phyloP scores from a whole-genome alignment of 2,113 vertebrate genomes.

The Plestiodon gilberti region DNA sequence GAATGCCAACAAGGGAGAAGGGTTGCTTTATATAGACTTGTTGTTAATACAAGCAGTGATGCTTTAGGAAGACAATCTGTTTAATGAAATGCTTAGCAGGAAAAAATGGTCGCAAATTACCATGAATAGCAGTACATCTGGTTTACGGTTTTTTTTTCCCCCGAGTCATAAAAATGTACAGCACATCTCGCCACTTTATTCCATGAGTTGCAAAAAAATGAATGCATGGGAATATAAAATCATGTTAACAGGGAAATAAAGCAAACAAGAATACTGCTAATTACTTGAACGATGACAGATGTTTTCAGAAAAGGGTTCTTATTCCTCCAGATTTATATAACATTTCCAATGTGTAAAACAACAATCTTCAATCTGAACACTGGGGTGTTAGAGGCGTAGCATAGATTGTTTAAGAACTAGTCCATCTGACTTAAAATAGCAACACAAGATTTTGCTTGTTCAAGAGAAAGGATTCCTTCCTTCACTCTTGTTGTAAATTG shows the following conservation, averaged over 20 bases:
- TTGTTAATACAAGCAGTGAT: not conserved
- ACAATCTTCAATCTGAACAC: not conserved
- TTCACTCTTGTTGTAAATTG: not conserved
- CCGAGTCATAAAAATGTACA: not conserved
- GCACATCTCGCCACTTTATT: not conserved
- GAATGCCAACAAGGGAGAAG: not conserved
- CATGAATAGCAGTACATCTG: not conserved
- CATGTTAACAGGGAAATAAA: constrained; percentile 18
- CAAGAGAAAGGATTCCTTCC: constrained; percentile 16
- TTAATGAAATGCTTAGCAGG: constrained; percentile 18
- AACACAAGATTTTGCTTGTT: not conserved
- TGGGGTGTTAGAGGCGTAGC: not conserved
- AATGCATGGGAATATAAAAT: constrained; percentile 2
- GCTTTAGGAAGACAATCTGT: constrained; percentile 11
- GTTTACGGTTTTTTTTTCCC: not conserved
- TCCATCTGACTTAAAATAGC: constrained; percentile 18
- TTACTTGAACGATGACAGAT: constrained; percentile 18
- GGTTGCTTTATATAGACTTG: not conserved
- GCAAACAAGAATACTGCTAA: not conserved
- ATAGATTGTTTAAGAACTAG: constrained; percentile 20
- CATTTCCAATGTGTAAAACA: not conserved
- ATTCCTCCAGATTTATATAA: constrained; percentile 14
- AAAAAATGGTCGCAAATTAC: not conserved
- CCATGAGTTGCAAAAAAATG: constrained; percentile 13
- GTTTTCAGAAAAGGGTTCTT: constrained; percentile 2